These are phyloP conservation scores for Tachypleus tridentatus DNA, from an alignment of 1,140 invertebrate genomes.

Conservation along the genomic window DNA sequence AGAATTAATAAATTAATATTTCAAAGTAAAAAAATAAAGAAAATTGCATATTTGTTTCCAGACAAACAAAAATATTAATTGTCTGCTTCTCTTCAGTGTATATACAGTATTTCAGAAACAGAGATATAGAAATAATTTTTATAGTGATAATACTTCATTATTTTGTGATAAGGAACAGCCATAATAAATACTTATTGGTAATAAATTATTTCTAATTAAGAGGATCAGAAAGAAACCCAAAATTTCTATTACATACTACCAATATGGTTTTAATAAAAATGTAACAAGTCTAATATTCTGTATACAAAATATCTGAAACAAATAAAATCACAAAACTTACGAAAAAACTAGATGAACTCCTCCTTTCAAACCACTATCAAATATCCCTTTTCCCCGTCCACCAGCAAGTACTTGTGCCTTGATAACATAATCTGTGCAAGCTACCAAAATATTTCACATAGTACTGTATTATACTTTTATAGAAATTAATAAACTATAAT, in stretches of 20 bases:
- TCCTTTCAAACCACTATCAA: slow-evolving; percentile 82
- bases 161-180: background rate
- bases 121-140: too few species aligned
- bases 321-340: slow-evolving; percentile 46
- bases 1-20: too few species aligned
- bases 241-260: background rate
- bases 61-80: too few species aligned
- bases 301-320: slow-evolving; percentile 1
- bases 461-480: background rate
- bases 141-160: background rate
- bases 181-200: background rate
- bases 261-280: background rate
- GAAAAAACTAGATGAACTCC: slow-evolving; percentile 81
- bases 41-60: too few species aligned
- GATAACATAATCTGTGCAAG: slow-evolving; percentile 51
- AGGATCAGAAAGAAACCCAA: background rate
- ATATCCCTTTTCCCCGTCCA: slow-evolving; percentile 83
- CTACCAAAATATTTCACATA: slow-evolving; percentile 18
- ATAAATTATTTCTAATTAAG: background rate
- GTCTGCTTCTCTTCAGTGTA: too few species aligned
- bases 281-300: background rate
- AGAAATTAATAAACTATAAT: background rate
- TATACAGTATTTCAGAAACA: too few species aligned
- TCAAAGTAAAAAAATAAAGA: too few species aligned
- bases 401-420: slow-evolving; percentile 97